phyloP scores from a whole-genome alignment of 2,113 vertebrate species.

The Bombycilla garrulus region DNA sequence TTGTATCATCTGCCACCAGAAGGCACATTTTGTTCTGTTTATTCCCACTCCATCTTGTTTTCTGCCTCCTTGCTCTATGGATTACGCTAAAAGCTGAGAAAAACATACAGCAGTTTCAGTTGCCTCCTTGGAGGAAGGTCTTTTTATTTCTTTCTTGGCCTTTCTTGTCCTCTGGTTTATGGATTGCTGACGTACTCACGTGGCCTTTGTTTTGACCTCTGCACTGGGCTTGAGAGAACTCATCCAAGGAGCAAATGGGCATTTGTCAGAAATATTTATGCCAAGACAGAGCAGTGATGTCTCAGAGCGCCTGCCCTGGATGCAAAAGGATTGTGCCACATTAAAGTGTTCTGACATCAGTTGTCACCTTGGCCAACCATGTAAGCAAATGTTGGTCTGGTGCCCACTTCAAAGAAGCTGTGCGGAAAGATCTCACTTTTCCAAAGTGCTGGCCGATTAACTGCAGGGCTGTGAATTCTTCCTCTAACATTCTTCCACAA shows the following conservation, averaged over 20 bases:
- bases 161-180: not conserved
- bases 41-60: not conserved
- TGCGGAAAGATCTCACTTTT: not conserved
- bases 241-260: not conserved
- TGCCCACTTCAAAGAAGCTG: not conserved
- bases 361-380: not conserved
- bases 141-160: not conserved
- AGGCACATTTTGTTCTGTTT: not conserved
- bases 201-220: slow-evolving; percentile 19
- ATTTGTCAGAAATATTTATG: slow-evolving; percentile 18
- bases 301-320: not conserved
- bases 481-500: not conserved
- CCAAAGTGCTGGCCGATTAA: not conserved
- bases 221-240: not conserved
- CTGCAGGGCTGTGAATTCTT: not conserved
- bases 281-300: not conserved
- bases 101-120: not conserved
- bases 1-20: not conserved
- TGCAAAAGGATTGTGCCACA: not conserved
- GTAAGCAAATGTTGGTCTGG: not conserved
- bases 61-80: not conserved
- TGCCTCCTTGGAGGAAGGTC: not conserved
- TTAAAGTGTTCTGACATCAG: not conserved
- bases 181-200: not conserved
- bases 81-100: not conserved